These are phyloP conservation scores for Aeoliscus strigatus DNA, from an alignment of 2,797 vertebrate genomes.

Conservation along the genomic window DNA sequence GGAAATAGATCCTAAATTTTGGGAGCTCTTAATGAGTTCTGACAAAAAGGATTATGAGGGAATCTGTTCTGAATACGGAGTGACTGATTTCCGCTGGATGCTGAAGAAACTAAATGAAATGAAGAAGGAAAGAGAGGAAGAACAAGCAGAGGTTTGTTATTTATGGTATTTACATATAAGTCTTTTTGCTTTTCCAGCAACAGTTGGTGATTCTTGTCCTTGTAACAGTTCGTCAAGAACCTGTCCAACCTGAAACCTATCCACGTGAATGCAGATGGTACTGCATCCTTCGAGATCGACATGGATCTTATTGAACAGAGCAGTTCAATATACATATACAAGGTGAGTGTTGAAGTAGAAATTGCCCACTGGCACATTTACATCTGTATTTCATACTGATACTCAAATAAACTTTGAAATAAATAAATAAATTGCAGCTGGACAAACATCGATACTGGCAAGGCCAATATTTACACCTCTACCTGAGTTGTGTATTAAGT, in stretches of 20 bases:
- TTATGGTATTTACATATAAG: background rate
- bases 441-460: too few species aligned
- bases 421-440: too few species aligned
- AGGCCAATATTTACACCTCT: too few species aligned
- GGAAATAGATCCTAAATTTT: conserved; percentile 75
- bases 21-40: conserved; percentile 81
- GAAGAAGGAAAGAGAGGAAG: conserved; percentile 73
- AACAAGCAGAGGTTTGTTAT: conserved; percentile 73
- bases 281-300: conserved; percentile 80
- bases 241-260: conserved; percentile 74
- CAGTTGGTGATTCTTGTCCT: conserved; percentile 7
- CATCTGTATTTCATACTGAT: too few species aligned
- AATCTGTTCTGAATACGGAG: conserved; percentile 81
- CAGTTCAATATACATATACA: conserved; percentile 80
- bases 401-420: too few species aligned
- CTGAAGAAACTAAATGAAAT: conserved; percentile 81
- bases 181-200: too few species aligned
- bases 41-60: conserved; percentile 84
- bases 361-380: too few species aligned
- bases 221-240: conserved; percentile 70
- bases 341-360: conserved; percentile 70
- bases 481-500: too few species aligned
- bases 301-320: conserved; percentile 77
- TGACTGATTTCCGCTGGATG: conserved; percentile 86
- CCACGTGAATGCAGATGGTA: conserved; percentile 67